phyloP scores from a whole-genome alignment of 2,113 vertebrate species.

The Prionailurus bengalensis region DNA sequence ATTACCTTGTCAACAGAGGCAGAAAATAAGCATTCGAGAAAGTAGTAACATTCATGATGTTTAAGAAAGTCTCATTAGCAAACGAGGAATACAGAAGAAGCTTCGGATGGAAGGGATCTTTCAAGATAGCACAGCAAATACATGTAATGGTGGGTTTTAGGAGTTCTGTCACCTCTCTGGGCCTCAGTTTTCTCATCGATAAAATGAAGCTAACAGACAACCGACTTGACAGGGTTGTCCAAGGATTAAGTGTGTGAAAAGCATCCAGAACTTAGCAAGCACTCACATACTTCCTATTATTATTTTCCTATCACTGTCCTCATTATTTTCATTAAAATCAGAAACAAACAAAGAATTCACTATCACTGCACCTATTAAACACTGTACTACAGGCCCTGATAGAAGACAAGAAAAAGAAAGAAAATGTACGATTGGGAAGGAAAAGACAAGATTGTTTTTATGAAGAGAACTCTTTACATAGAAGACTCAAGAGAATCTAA shows the following conservation, averaged over 20 bases:
- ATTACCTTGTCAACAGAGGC: neutral
- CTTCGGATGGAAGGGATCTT: neutral
- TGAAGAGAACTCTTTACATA: neutral
- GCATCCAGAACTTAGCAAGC: neutral
- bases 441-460: neutral
- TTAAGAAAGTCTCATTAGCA: neutral
- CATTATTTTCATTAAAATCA: conserved; percentile 5
- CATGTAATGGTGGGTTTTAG: neutral
- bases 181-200: neutral
- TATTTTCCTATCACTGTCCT: neutral
- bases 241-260: neutral
- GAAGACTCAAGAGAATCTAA: conserved; percentile 9
- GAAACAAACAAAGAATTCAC: neutral
- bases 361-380: neutral
- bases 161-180: neutral
- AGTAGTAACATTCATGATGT: neutral
- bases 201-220: neutral
- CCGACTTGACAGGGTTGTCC: neutral
- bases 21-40: conserved; percentile 32
- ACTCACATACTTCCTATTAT: neutral
- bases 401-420: neutral
- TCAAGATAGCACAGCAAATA: neutral
- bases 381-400: neutral
- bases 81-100: neutral
- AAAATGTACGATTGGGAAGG: neutral